These are phyloP conservation scores for Stenolophus ochropezus DNA, from an alignment of 2,888 invertebrate genomes.

Conservation along the genomic window DNA sequence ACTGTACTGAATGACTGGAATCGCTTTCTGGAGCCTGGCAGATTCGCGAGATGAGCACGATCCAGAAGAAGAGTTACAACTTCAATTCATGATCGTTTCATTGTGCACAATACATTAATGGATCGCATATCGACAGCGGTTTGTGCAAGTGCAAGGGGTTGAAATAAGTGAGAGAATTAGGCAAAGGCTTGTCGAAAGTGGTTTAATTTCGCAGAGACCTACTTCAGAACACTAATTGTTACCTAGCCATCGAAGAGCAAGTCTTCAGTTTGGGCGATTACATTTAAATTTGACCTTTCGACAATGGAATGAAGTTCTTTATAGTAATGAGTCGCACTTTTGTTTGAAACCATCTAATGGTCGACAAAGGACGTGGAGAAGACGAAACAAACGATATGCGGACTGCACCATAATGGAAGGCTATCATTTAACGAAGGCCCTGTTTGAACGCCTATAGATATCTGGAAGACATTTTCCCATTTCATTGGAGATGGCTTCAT, in stretches of 20 bases:
- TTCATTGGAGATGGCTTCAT: no score
- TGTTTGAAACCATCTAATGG: background rate
- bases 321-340: background rate
- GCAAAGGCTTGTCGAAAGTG: background rate
- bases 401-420: background rate
- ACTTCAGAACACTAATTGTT: no score
- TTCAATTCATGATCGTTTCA: no score
- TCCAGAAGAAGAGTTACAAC: background rate
- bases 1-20: background rate
- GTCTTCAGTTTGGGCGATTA: background rate
- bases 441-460: no score
- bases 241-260: background rate
- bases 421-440: background rate
- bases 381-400: background rate
- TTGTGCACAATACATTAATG: no score
- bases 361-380: background rate
- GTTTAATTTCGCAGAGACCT: background rate
- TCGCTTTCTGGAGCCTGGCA: conserved; percentile 3
- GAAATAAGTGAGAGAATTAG: background rate
- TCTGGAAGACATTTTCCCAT: no score
- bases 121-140: background rate
- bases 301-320: no score
- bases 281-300: background rate
- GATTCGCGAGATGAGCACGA: background rate
- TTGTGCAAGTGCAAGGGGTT: background rate